Conservation (phyloP, 2,113 vertebrate genomes). For the Oplegnathus fasciatus region DNA sequence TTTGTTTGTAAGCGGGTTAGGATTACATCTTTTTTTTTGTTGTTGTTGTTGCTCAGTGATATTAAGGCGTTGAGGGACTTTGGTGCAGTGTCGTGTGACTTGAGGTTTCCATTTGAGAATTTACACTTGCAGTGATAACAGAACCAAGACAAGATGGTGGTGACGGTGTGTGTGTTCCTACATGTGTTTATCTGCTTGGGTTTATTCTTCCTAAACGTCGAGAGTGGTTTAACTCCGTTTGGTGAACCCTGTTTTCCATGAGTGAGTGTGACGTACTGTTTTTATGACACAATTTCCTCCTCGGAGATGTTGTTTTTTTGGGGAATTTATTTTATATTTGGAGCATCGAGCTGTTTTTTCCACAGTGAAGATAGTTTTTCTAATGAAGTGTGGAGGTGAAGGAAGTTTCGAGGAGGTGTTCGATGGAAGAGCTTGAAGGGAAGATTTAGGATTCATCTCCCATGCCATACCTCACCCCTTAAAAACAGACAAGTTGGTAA, state of each 20-base stretch:
- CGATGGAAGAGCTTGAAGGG: constrained; percentile 58
- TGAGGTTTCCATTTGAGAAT: constrained; percentile 62
- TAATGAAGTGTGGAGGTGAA: constrained; percentile 56
- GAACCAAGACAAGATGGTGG: constrained; percentile 31
- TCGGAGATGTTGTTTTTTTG: constrained; percentile 5
- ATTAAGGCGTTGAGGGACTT: constrained; percentile 59
- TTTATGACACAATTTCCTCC: constrained; percentile 23
- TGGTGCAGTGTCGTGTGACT: constrained; percentile 67
- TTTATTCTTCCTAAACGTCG: constrained; percentile 23
- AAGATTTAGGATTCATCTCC: constrained; percentile 70
- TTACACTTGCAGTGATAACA: constrained; percentile 76
- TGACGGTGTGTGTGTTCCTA: constrained; percentile 30
- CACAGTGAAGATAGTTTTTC: constrained; percentile 41
- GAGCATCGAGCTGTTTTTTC: constrained; percentile 42
- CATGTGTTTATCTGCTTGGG: constrained; percentile 33
- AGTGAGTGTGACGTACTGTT: constrained; percentile 55
- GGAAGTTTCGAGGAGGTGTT: constrained; percentile 75
- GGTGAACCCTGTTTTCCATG: constrained; percentile 34
- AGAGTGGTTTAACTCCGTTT: constrained; percentile 5
- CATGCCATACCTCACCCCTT: constrained; percentile 73
- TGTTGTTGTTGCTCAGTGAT: constrained; percentile 67
- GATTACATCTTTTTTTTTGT: neutral
- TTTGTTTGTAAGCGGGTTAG: neutral
- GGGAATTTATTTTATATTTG: constrained; percentile 19
- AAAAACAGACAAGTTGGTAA: neutral